Evolutionary conservation across 2,888 invertebrate species (phyloP), one percentile per base, ranked within the genome.

Genomic region (Pammene aurita): DNA sequence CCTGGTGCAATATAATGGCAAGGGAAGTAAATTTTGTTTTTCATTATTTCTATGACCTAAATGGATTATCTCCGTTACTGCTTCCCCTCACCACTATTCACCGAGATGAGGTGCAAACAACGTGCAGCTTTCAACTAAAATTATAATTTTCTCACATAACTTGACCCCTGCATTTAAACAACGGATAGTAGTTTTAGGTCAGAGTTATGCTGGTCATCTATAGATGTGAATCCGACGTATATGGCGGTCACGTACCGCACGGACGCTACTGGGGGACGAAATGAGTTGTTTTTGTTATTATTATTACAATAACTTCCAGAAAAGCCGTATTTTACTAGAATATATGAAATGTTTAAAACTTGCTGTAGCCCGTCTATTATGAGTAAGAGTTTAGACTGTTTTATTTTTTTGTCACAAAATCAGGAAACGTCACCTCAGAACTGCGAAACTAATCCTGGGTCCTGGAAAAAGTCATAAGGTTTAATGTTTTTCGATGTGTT

Each of bases 281-380:
- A 64, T 64, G 63, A 64, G 63, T 55, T 42, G 63, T 64, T 64
- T 64, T 64, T 64, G 55, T 64, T 64, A 63, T 63, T 50, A 63
- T 64, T 64, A 63, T 63, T 50, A 63, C 52, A 52, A 52, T 42
- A 63, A 26, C 41, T 54, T 55, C n/a, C 42, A 44, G 42, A 42
- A 54, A n/a, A 54, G 18, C 13, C 50, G 10, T 34, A 54, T 54
- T 54, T 54, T 34, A 34, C 54, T 54, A 5, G 34, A 34, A 54
- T 10, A 34, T 34, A 34, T 10, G 2, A 26, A 6, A 5, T 50
- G 10, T 0, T 5, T 18, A 11, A 50, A 50, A 50, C 18, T 26
- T 50, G 11, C 16, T 16, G 48, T 48, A 16, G 48, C 48, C 16
- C 16, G 14, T 10, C 16, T 14, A 16, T 6, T 26, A 52, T 2